Evolutionary conservation across 2,113 vertebrate species (phyloP), one percentile per base, ranked within the genome.

Genomic region (Melanotaenia duboulayi): DNA sequence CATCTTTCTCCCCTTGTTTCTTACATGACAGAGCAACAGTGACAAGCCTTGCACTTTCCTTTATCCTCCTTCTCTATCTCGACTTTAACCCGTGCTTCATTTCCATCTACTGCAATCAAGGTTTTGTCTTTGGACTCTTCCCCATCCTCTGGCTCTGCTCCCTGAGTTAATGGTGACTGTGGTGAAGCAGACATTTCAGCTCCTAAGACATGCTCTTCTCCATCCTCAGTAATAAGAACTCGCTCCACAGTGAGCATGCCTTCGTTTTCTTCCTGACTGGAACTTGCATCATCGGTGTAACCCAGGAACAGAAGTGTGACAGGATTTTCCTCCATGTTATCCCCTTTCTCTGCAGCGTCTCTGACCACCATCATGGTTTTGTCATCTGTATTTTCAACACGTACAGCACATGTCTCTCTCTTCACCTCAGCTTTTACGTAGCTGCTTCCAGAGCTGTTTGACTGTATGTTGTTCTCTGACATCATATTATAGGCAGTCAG

Each of bases 11-110:
- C 17, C 44, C 1, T 40, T 51, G 39, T 12, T 39, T 60, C 57
- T 84, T 74, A 94, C 93, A 94, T 92, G 82, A 94, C 71, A 23
- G 89, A 87, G 72, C 93, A 94, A 59, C 93, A 94, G 54, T 79
- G 80, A 60, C 92, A 94, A 56, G 71, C 85, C 76, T 92, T 91
- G 49, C 14, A 67, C 60, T 92, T 91, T 54, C 6, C 78, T 14
- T 54, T 48, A 16, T 49, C 75, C 4, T 23, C 57, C 22, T 76
- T 76, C 44, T 79, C 67, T 37, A 4, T 39, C 54, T 52, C 72
- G 65, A 55, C 56, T 59, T 72, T 55, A 24, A 20, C 39, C 50
- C 55, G 54, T 20, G 60, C 60, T 20, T 54, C 71, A 0, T 83
- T 74, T 58, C 59, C 84, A 4, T 86, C 83, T 61, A 86, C 71